Base-by-base conservation (phyloP, 1,140 invertebrate species). In the Drosophila ambigua region DNA sequence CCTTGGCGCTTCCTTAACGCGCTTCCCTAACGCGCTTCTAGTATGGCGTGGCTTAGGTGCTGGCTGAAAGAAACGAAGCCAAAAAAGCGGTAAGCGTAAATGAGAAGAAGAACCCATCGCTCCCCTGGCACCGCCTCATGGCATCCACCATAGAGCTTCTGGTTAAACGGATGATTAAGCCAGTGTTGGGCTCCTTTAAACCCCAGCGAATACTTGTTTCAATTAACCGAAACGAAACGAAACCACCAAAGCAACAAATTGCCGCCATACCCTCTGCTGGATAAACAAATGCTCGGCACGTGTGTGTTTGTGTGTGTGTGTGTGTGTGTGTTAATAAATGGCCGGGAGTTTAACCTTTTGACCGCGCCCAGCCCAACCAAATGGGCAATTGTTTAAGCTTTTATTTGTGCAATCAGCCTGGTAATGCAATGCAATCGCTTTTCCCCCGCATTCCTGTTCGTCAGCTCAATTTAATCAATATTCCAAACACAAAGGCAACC, bases 381-480 rank as follows among this genome's bases (percentile, higher is more conserved):
- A 35, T 35, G 24, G 45, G 59, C 64, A 73, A 80, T 84, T 85
- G 68, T 77, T 80, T 44, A 24, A 54, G 59, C 59, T 48, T 80
- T 85, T 75, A 78, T 82, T 67, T 81, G 77, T 58, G 65, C 78
- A 85, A 85, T 87, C 81, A 85, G 51, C 51, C 48, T 55, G 35
- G 62, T 81, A 85, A 85, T 85, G 82, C 77, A 69, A 62, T 87
- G 59, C 79, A 83, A 82, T 82, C 83, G 79, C 51, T 72, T 72
- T 43, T 44, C 31, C 61, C 49, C 52, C 50, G 49, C 45, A 68
- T 79, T 53, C 68, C 49, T 13, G 53, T 60, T 16, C 61, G 63
- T 28, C 46, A 54, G 41, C 59, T 72, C 80, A 74, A 75, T 85
- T 87, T 87, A 87, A 85, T 85, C 81, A 85, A 85, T 85, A 85